phyloP scores from a whole-genome alignment of 2,797 vertebrate species.

The Alca torda region DNA sequence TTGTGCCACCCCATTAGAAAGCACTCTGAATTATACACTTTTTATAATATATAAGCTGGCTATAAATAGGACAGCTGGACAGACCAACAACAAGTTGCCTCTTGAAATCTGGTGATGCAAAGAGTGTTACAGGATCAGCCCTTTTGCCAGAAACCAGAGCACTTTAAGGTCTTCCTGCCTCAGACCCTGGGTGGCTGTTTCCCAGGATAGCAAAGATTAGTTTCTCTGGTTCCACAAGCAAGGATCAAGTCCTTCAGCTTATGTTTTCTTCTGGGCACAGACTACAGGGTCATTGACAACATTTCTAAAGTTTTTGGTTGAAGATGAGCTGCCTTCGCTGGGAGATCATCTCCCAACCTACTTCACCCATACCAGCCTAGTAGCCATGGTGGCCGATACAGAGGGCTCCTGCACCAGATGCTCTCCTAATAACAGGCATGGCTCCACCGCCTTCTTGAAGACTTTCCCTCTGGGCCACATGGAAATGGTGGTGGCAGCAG shows the following conservation, averaged over 20 bases:
- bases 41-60: background rate
- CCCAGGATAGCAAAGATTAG: background rate
- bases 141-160: background rate
- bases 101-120: background rate
- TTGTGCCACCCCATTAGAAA: slow-evolving; percentile 29
- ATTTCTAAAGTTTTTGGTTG: background rate
- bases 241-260: background rate
- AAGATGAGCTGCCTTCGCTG: background rate
- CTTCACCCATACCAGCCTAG: background rate
- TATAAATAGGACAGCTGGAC: background rate
- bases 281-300: background rate
- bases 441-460: background rate
- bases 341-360: background rate
- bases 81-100: background rate
- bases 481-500: background rate
- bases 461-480: background rate
- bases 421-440: background rate
- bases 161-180: background rate
- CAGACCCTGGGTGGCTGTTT: background rate
- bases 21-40: background rate
- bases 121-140: background rate
- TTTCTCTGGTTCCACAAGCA: background rate
- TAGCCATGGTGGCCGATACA: background rate
- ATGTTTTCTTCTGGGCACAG: background rate
- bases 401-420: background rate